These are phyloP conservation scores for Meandrina meandrites DNA, from an alignment of 92 coral and sea anemone species.

Conservation along the genomic window DNA sequence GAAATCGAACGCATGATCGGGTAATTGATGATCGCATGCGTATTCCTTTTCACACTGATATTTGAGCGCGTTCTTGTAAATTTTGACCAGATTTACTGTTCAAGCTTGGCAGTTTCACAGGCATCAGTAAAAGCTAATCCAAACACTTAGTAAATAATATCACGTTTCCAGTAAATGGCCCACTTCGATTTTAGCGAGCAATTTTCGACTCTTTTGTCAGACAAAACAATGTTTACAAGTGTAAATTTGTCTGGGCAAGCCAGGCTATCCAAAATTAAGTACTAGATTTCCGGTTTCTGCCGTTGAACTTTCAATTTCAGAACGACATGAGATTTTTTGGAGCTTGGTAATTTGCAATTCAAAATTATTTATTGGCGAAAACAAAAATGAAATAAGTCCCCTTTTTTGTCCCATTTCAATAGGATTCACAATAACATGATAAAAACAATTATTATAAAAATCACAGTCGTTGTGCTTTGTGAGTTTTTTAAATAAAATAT, in stretches of 20 bases:
- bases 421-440: not conserved
- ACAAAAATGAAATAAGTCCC: not conserved
- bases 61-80: constrained; percentile 16
- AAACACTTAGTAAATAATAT: not conserved
- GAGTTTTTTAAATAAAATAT: not conserved
- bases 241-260: not conserved
- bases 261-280: not conserved
- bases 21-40: constrained; percentile 38
- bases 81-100: constrained; percentile 8
- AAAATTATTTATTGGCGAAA: not conserved
- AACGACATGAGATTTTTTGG: not conserved
- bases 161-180: not conserved
- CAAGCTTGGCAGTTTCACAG: not conserved
- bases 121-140: constrained; percentile 1
- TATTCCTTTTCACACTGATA: constrained; percentile 2
- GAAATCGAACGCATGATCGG: constrained; percentile 11
- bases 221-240: not conserved
- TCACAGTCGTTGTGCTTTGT: not conserved
- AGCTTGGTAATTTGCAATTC: constrained; percentile 19
- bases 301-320: not conserved
- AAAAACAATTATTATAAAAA: not conserved
- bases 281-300: not conserved
- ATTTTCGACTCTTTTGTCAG: not conserved
- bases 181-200: not conserved
- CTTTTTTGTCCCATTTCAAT: not conserved